Percentiles rank a stretch among this genome's conserved stretches.
Conservation (phyloP, 92 coral and sea anemone genomes). For the Siderastrea radians region DNA sequence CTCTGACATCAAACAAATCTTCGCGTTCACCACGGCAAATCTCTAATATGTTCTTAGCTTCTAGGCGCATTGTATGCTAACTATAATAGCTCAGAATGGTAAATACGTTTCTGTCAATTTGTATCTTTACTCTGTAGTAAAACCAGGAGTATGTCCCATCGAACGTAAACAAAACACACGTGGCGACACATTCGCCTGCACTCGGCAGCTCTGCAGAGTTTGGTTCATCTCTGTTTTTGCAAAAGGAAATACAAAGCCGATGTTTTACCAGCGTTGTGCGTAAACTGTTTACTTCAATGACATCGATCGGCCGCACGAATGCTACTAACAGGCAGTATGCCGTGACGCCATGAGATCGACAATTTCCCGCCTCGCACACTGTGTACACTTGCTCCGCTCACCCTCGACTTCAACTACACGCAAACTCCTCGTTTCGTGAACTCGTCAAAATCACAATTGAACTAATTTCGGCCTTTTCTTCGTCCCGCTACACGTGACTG, state of each 20-base stretch:
- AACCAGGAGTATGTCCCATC: slow-evolving; percentile 23
- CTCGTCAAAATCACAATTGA: slow-evolving; percentile 62
- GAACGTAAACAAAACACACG: slow-evolving; percentile 98
- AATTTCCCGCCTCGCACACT: slow-evolving; percentile 89
- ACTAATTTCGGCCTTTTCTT: slow-evolving; percentile 46
- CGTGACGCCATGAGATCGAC: slow-evolving; percentile 81
- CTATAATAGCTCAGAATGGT: not conserved
- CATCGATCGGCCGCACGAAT: slow-evolving; percentile 24
- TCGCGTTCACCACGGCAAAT: not conserved
- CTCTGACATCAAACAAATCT: not conserved
- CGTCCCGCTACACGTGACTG: slow-evolving; percentile 61
- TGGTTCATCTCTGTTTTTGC: not conserved
- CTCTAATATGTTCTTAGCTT: not conserved
- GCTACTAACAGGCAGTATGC: slow-evolving; percentile 23
- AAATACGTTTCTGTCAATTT: not conserved
- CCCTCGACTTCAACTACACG: slow-evolving; percentile 76
- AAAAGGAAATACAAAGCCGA: slow-evolving; percentile 2
- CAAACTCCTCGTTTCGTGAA: slow-evolving; percentile 70
- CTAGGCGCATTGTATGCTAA: not conserved
- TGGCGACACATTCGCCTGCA: slow-evolving; percentile 66
- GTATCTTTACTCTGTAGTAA: not conserved
- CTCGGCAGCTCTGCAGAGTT: slow-evolving; percentile 11
- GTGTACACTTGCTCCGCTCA: slow-evolving; percentile 70
- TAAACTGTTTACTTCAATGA: slow-evolving; percentile 5
- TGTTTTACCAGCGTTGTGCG: slow-evolving; percentile 32